Percentiles rank a stretch among this genome's conserved stretches.
Evolutionary conservation across 2,888 invertebrate genomes (phyloP).

Genomic region (Pseudococcus viburni): DNA sequence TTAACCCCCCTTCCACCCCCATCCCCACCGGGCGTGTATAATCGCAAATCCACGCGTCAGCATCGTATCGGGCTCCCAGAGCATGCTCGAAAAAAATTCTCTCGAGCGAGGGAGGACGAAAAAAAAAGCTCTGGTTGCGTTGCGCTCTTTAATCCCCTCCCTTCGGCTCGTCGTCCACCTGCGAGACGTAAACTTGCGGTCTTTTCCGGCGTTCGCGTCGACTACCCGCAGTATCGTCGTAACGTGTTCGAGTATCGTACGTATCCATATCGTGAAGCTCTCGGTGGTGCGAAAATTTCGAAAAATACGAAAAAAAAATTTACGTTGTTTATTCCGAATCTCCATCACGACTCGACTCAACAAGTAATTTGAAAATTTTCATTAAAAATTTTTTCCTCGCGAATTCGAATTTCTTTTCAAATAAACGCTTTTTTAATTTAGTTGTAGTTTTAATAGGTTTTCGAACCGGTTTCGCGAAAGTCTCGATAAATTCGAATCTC

Average conservation of each 20-base stretch:
- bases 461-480: background rate
- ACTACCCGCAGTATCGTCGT: background rate
- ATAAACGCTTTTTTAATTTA: no score
- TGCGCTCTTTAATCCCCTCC: background rate
- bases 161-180: background rate
- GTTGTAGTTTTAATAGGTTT: no score
- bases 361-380: background rate
- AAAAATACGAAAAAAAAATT: background rate
- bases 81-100: slow-evolving; percentile 38
- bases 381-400: background rate
- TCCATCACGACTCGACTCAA: background rate
- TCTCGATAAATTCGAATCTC: no score
- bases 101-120: background rate
- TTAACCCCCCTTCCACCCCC: background rate
- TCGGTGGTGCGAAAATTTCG: background rate
- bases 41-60: background rate
- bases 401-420: no score
- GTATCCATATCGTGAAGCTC: background rate
- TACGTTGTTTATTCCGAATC: no score
- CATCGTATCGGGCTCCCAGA: background rate
- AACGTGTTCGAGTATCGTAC: background rate
- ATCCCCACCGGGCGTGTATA: no score
- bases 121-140: background rate
- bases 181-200: background rate
- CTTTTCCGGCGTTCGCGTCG: background rate